Conservation (phyloP, 2,888 invertebrate species). For the Masnerella sp. region DNA sequence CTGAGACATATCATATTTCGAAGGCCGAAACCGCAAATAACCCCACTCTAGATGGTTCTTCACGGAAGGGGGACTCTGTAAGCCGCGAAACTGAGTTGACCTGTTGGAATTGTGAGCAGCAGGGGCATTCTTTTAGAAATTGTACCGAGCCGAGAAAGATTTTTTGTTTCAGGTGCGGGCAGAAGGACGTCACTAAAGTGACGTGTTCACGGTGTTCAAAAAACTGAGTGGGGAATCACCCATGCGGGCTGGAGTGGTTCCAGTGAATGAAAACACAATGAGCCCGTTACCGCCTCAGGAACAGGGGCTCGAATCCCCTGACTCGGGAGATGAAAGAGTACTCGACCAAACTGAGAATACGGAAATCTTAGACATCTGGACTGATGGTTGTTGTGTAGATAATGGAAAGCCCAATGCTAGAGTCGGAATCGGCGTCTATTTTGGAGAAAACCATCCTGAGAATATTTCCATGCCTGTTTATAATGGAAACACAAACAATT, state of each 20-base stretch:
- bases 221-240: not conserved
- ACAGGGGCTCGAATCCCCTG: not conserved
- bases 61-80: too few species aligned
- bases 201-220: not conserved
- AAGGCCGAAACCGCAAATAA: too few species aligned
- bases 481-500: not conserved
- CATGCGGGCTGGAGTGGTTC: not conserved
- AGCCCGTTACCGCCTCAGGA: too few species aligned
- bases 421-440: constrained; percentile 8
- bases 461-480: not conserved
- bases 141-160: not conserved
- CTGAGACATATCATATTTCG: too few species aligned
- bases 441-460: not conserved
- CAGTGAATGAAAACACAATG: not conserved
- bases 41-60: too few species aligned
- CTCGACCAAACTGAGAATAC: too few species aligned
- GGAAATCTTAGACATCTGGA: constrained; percentile 4
- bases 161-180: constrained; percentile 1
- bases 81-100: too few species aligned
- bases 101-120: constrained; percentile 15
- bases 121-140: not conserved
- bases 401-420: not conserved
- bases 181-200: not conserved
- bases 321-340: not conserved
- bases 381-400: constrained; percentile 8